Evolutionary conservation across 2,113 vertebrate species (phyloP), one percentile per base, ranked within the genome.

Genomic region (Rostratula benghalensis): DNA sequence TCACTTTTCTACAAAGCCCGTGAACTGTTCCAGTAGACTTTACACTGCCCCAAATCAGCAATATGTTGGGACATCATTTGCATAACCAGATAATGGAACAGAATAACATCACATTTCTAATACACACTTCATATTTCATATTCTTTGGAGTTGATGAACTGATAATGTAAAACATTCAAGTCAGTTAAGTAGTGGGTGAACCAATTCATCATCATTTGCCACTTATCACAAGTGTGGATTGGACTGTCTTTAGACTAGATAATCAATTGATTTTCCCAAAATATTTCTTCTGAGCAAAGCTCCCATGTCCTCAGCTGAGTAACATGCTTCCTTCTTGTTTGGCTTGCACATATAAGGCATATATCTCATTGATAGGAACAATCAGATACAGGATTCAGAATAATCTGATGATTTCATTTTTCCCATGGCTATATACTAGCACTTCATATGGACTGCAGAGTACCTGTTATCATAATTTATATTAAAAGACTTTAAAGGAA

Each of bases 331-430:
- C 37, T 93, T 94, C 78, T 74, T 78, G 78, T 70, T 79, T 87
- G 83, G n/a, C 51, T 90, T 79, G 74, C 13, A 4, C 68, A 83
- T 87, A 50, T 57, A 90, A 90, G 43, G 78, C 21, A 70, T 83
- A 45, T 54, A 87, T 83, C 41, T 79, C 71, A 87, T 35, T 94
- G 77, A 78, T 53, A 94, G 71, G 65, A 87, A 83, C 28, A 94
- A 31, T 51, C 33, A 74, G 54, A 74, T 79, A 79, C n/a, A 83
- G 54, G 37, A 83, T 69, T 91, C 61, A 83, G 60, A 94, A 88
- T 63, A 79, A 91, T 54, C 48, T 46, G 54, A 87, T 67, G 7
- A 83, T 87, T 78, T 91, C 45, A 45, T 91, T 79, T 90, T 83
- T 53, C 83, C 60, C 31, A 74, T 94, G 53, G 71, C 74, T 91